Evolutionary conservation across 2,113 vertebrate species (phyloP).

Genomic region (Nestor notabilis): DNA sequence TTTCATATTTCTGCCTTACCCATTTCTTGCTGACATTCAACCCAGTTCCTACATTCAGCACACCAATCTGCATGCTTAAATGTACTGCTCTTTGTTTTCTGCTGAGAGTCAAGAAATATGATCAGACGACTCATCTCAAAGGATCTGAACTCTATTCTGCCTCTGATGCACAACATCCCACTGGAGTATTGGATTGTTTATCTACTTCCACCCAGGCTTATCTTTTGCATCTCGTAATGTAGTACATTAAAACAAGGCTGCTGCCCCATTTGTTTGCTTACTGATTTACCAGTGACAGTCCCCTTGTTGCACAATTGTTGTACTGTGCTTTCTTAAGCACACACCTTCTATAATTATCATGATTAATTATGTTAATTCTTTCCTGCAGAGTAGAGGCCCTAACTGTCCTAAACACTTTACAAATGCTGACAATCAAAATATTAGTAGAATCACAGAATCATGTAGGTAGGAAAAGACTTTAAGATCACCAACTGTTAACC

Average conservation of each 20-base stretch:
- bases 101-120: slow-evolving; percentile 59
- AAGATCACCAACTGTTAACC: neutral
- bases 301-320: neutral
- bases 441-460: neutral
- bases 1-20: neutral
- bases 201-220: slow-evolving; percentile 69
- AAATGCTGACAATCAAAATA: neutral
- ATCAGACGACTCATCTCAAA: slow-evolving; percentile 59
- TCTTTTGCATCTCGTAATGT: slow-evolving; percentile 59
- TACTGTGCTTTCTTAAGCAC: neutral
- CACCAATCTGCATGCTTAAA: slow-evolving; percentile 28
- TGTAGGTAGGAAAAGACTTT: neutral
- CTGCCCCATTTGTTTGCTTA: slow-evolving; percentile 44
- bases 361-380: neutral
- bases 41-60: slow-evolving; percentile 16
- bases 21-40: slow-evolving; percentile 34
- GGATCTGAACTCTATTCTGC: slow-evolving; percentile 48
- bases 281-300: slow-evolving; percentile 25
- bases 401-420: neutral
- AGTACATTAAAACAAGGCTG: slow-evolving; percentile 63
- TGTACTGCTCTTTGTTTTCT: slow-evolving; percentile 31
- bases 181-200: slow-evolving; percentile 69
- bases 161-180: slow-evolving; percentile 55
- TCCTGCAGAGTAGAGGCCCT: neutral
- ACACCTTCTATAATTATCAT: neutral